These are phyloP conservation scores for Penaeus indicus DNA, from an alignment of 1,140 invertebrate species.

Conservation along the genomic window DNA sequence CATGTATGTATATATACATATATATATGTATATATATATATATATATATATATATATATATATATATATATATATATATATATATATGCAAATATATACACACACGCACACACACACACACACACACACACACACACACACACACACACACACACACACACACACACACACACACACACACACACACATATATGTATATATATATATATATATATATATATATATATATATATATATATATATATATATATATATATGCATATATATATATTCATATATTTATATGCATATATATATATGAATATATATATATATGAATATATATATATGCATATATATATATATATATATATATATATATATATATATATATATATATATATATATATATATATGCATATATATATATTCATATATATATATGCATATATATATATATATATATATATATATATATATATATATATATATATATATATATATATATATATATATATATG, in stretches of 20 bases:
- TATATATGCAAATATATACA: too few species aligned
- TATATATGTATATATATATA: not conserved
- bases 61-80: slow-evolving; percentile 1
- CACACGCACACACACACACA: too few species aligned
- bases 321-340: not conserved
- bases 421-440: slow-evolving; percentile 18
- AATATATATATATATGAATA: slow-evolving; percentile 7
- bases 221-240: slow-evolving; percentile 28
- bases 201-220: slow-evolving; percentile 18
- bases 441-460: not conserved
- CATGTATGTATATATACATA: not conserved
- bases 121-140: too few species aligned
- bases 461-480: not conserved
- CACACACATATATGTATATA: not conserved
- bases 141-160: too few species aligned
- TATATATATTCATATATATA: not conserved
- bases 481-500: not conserved
- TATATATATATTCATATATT: not conserved
- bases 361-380: not conserved
- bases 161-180: too few species aligned
- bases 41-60: not conserved
- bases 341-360: not conserved
- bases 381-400: not conserved
- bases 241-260: not conserved
- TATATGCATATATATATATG: slow-evolving; percentile 22